Base-by-base conservation (phyloP, 2,888 invertebrate species). In the Dicyrtoma fusca region DNA sequence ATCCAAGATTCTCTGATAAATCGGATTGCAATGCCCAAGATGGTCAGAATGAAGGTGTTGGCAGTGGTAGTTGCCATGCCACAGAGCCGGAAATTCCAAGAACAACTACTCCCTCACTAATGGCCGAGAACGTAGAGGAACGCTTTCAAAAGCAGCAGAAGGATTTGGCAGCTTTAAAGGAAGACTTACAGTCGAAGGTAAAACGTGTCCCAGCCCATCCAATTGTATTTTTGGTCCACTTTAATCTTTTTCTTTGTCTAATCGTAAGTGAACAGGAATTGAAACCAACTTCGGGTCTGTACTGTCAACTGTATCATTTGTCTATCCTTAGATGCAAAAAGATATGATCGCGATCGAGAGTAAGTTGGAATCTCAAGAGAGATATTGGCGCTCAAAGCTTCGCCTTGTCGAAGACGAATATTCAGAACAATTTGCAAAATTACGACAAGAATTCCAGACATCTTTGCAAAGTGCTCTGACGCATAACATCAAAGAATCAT, bases 321-420 rank as follows among this genome's bases (percentile, higher is more conserved):
- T 59, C 0, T 26, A n/a, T n/a, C 13, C 11, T 14, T 19, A 70
- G 70, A 70, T 70, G 63, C 47, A 70, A 17, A 10, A 34, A 17
- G 70, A 70, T n/a, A 70, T 62, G 21, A 49, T 42, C 21, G 51
- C 34, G 1, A 70, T 70, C 17, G 70, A 70, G 14, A 53, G 70
- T 45, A 70, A 70, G 49, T 64, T 77, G 34, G 73, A 76, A 42
- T 68, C 74, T 51, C 77, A 77, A 47, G 77, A 76, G 65, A 57
- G 75, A 21, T 75, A 71, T 49, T 77, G 77, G 77, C 64, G 71
- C 21, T 65, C 75, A 13, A 74, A 74, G 66, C 69, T 77, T 25
- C 61, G 68, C 4, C 49, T 57, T 11, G 72, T 76, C 8, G 71
- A 77, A 61, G 49, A 72, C 53, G 64, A 73, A 13, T 75, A 77